These are phyloP conservation scores for Alligator mississippiensis DNA, from an alignment of 2,113 vertebrate species.

Conservation along the genomic window DNA sequence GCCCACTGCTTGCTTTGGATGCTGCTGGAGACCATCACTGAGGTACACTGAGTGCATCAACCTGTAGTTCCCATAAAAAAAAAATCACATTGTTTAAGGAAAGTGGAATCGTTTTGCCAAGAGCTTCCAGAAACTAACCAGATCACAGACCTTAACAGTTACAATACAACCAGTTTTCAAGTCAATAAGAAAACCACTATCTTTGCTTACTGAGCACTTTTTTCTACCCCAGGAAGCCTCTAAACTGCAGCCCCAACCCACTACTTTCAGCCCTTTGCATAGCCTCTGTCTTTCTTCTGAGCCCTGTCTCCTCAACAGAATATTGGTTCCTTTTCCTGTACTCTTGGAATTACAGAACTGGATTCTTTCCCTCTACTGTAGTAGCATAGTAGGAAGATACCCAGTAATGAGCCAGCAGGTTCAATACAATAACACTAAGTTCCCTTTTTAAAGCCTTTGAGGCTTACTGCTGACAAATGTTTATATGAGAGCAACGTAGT, in stretches of 20 bases:
- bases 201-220: too few species aligned
- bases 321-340: accelerated
- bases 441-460: not conserved
- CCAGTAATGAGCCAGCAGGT: not conserved
- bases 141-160: slow-evolving; percentile 40
- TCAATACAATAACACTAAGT: not conserved
- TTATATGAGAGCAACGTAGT: not conserved
- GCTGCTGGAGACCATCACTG: slow-evolving; percentile 21
- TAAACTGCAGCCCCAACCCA: accelerated
- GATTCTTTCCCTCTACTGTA: not conserved
- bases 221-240: slow-evolving; percentile 9
- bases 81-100: slow-evolving; percentile 27
- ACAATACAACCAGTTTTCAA: not conserved
- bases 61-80: slow-evolving; percentile 40
- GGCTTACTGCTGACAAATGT: not conserved
- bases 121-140: slow-evolving; percentile 49
- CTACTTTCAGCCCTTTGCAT: accelerated
- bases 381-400: too few species aligned
- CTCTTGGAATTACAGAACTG: not conserved
- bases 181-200: too few species aligned
- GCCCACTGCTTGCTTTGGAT: not conserved
- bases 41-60: slow-evolving; percentile 2
- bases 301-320: not conserved
- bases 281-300: accelerated
- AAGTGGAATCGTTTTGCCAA: slow-evolving; percentile 56